Percentiles rank a stretch among this genome's conserved stretches.
These are phyloP conservation scores for Thunnus maccoyii DNA, from an alignment of 2,113 vertebrate species.

Conservation along the genomic window DNA sequence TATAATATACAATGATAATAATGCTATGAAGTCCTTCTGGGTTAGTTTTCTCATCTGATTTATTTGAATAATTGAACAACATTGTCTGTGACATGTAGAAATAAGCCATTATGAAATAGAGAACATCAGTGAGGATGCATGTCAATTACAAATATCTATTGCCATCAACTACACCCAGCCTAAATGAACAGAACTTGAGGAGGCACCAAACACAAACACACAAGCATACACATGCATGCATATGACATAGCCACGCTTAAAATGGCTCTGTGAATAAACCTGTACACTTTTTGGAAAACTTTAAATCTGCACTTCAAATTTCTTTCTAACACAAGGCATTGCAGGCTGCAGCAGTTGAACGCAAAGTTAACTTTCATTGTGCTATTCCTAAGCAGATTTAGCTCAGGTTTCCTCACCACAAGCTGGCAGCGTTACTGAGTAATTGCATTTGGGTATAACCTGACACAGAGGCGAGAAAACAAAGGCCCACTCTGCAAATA, in stretches of 20 bases:
- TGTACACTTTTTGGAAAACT: background rate
- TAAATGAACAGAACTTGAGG: background rate
- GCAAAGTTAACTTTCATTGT: conserved; percentile 3
- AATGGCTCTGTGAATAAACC: background rate
- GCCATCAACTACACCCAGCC: background rate
- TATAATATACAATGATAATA: background rate
- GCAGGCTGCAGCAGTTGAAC: background rate
- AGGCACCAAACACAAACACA: background rate
- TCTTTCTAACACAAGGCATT: conserved; percentile 4
- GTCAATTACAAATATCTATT: background rate
- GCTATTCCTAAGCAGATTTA: conserved; percentile 17
- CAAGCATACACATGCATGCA: background rate
- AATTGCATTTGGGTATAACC: conserved; percentile 28
- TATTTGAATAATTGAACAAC: background rate
- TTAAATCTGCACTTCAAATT: background rate
- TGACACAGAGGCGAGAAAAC: conserved; percentile 17
- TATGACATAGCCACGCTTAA: background rate
- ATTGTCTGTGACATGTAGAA: background rate
- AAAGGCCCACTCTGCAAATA: conserved; percentile 33
- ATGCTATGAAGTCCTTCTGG: background rate
- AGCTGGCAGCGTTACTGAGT: background rate
- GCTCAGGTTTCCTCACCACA: conserved; percentile 8
- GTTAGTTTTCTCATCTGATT: background rate
- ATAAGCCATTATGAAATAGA: background rate
- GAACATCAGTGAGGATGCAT: background rate